Evolutionary conservation across 2,888 invertebrate genomes (phyloP), one percentile per base, ranked within the genome.

Genomic region (Drosophila stalkeri): DNA sequence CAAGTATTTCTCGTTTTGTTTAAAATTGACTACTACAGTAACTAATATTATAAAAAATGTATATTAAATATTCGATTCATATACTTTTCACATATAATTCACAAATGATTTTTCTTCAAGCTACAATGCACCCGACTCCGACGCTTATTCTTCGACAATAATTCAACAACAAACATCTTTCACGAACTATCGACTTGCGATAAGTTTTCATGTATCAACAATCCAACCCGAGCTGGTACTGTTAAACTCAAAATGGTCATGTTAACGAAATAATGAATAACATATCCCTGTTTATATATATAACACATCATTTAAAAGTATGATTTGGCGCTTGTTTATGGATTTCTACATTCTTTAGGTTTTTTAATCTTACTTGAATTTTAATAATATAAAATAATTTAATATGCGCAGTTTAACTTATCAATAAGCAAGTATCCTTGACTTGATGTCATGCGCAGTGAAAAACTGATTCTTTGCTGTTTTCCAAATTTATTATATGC

Each of bases 101-200:
- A 39, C 37, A 39, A 2, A 39, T 12, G 14, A 37, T 8, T 20
- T 43, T 33, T 14, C 6, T 33, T 33, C 2, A 43, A 8, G 18
- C n/a, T 11, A 8, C 27, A 31, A 6, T 18, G 23, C 18, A 18
- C 2, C 46, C 71, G 62, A 62, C 79, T 66, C 71, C 67, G 64
- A 54, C 61, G 62, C 64, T 67, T 37, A 61, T 59, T 33, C 66
- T 59, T 71, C 59, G 66, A 62, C 47, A 57, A 64, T 59, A 78
- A 55, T 66, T 71, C 65, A 77, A 77, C 78, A 77, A 77, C 71
- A 77, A 74, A 79, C 64, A 59, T 64, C 47, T 55, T 62, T 14
- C 51, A 31, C 51, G 23, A 64, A 6, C 35, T 66, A 77, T 78
- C 77, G 78, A 49, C 57, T 46, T 43, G 23, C 75, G 71, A 66